Base-by-base conservation (phyloP, 2,888 invertebrate genomes). In the Plebejus melissa region DNA sequence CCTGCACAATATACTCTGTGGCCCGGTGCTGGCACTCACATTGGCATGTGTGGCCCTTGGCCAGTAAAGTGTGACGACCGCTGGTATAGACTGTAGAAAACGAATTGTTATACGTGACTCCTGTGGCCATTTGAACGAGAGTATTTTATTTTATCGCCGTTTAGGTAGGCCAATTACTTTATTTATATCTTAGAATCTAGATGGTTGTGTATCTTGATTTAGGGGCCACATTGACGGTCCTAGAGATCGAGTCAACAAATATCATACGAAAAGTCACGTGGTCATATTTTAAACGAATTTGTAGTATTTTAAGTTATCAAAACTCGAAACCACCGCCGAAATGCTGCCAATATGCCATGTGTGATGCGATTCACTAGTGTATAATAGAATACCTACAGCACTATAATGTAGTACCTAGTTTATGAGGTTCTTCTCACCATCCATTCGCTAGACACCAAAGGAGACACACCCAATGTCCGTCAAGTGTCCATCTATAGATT, bases 201-300 rank as follows among this genome's bases (percentile, higher is more conserved):
- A 57, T 16, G n/a, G 57, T 54, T 54, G 54, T 54, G 57, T 57
- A n/a, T n/a, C 57, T 57, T 5, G 57, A 57, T 57, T n/a, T 13
- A 6, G 0, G 13, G 13, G 13, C 50, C 50, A 41, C 46, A 54
- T 54, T 58, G 16, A 22, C 7, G 22, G 58, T 22, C 9, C n/a
- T 58, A 58, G 7, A 22, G 58, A 58, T 58, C 2, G 22, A 22
- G 58, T 22, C 9, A 9, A n/a, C 3, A 60, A 22, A 60, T 28
- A 58, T 32, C 32, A 32, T 32, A 57, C 4, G n/a, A 9, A 22
- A 22, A 60, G 9, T 65, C 32, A 36, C 65, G 65, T 13, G 32
- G 65, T 65, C 65, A 32, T 36, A 65, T 36, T 36, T 65, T 65
- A 65, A 65, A 65, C 65, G 32, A 65, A 65, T 65, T 60, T 32